Conservation (phyloP, 2,888 invertebrate genomes). For the Chymomyza caudatula region DNA sequence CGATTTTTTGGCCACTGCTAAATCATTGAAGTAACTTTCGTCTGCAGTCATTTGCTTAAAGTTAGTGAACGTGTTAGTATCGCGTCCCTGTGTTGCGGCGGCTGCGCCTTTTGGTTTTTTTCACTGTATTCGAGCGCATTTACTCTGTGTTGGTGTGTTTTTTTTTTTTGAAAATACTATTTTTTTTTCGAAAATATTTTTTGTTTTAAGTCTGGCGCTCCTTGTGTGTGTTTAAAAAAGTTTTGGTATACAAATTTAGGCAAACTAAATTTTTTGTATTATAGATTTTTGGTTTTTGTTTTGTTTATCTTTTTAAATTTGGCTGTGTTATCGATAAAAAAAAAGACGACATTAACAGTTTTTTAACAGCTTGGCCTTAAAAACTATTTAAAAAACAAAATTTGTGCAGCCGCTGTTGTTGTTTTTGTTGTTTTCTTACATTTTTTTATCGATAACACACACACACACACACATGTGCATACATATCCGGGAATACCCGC, state of each 20-base stretch:
- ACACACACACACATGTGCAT: no score
- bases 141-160: conserved; percentile 10
- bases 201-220: not conserved
- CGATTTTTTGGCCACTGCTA: conserved; percentile 75
- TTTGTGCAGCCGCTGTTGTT: not conserved
- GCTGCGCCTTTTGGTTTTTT: conserved; percentile 40
- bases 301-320: no score
- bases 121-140: conserved; percentile 11
- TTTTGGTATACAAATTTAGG: not conserved
- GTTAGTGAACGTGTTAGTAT: conserved; percentile 78
- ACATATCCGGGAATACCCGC: conserved; percentile 2
- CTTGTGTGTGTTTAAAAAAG: not conserved
- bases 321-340: not conserved
- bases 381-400: no score
- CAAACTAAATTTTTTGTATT: no score
- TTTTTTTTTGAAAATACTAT: conserved; percentile 1
- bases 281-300: conserved; percentile 7
- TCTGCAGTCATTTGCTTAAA: conserved; percentile 78
- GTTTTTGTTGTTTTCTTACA: not conserved
- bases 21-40: conserved; percentile 76
- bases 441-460: conserved; percentile 14
- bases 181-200: not conserved
- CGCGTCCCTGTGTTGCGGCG: conserved; percentile 58
- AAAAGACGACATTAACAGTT: no score
- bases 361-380: no score